Base-by-base conservation (phyloP, 2,797 vertebrate genomes). In the Betta splendens region DNA sequence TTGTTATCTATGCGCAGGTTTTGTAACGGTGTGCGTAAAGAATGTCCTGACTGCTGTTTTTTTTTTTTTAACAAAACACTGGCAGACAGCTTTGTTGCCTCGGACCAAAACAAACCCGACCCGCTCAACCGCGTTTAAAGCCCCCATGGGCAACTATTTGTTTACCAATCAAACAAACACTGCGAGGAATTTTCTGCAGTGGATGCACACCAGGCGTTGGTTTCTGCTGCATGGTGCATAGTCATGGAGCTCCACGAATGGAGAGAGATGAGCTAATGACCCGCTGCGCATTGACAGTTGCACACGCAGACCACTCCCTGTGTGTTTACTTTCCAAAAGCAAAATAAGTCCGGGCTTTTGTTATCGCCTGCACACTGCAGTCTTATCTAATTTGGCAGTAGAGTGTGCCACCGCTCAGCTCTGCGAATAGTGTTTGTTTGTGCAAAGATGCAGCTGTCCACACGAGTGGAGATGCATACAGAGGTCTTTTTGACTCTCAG, bases 41-140 rank as follows among this genome's bases (percentile, higher is more conserved):
- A 91, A 89, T 89, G 72, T 69, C 83, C 79, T 89, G 87, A 89
- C 85, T 48, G 65, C 37, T 70, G 64, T 55, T 62, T 87, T 88
- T 74, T 70, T 64, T 55, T 62, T 87, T 88, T 74, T 73, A 79
- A 86, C 81, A 89, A 75, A 79, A 79, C 71, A 69, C 57, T 65
- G 40, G 15, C 63, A 40, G 54, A 52, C 63, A 55, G 53, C 67
- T 73, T 76, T 83, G 75, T 80, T 9, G 25, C 64, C 49, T 45
- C 26, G 50, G 54, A 83, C 67, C 66, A 85, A 85, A 87, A 86
- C 79, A 86, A 79, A 76, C 69, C 46, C 47, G 53, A 63, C 60
- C 61, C 72, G 62, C 17, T 64, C 23, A 63, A 43, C 26, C 17
- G 37, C 35, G 32, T 38, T 46, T 56, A 49, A 62, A 21, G 21